Base-by-base conservation (phyloP, 1,140 invertebrate species). In the Bombus confusus region DNA sequence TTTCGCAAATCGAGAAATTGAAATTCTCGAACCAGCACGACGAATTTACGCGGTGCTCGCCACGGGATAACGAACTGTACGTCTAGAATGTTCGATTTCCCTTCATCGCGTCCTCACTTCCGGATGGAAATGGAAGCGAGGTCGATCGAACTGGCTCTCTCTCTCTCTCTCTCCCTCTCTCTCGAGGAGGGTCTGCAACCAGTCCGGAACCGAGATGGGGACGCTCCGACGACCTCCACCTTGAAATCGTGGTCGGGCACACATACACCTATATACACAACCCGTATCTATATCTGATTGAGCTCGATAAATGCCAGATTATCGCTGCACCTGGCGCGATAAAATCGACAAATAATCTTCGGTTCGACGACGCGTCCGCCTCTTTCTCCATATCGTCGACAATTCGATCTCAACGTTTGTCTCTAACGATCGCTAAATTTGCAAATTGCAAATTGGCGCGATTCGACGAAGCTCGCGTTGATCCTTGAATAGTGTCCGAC, bases 41-140 rank as follows among this genome's bases (percentile, higher is more conserved):
- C 69, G 75, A 81, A 75, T 86, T 81, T 69, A 81, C 79, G 41
- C 77, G 76, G 69, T 8, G 41, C 64, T 39, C 41, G 68, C 80
- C 28, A 72, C 71, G 73, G 80, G 71, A 86, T 86, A 86, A 86
- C 85, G 85, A 86, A 83, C 80, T 83, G 73, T 77, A 64, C 59
- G 84, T 43, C 84, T 74, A 66, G 88, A 90, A 90, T 83, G 89
- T 87, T 90, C 88, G 88, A 90, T 90, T 90, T 90, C 88, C 89
- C 89, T 90, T 87, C 89, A 87, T 90, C 88, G 89, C 66, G 83
- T 74, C 66, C 89, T 91, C 84, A 80, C 89, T 91, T 91, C 90
- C 90, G 88, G 88, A 84, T 91, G 90, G 89, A 90, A 90, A 91
- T 91, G 89, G 89, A 90, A 90, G 89, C 84, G 89, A 90, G 86